phyloP scores from a whole-genome alignment of 2,797 vertebrate species.

The Poeciliopsis turneri region DNA sequence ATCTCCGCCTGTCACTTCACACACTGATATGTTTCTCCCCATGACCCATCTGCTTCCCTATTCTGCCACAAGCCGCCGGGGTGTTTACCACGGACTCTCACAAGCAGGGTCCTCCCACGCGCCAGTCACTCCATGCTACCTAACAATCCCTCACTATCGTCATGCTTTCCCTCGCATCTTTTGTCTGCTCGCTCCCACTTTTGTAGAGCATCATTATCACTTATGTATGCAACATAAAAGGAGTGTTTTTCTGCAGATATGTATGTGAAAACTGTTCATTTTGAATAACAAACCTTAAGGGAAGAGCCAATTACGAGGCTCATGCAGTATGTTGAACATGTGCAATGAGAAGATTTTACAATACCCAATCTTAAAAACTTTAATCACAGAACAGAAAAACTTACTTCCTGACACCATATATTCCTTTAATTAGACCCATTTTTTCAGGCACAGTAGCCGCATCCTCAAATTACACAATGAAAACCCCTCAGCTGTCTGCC shows the following conservation, averaged over 20 bases:
- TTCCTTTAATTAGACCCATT: constrained; percentile 47
- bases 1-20: constrained; percentile 74
- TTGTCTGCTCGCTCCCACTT: constrained; percentile 8
- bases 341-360: constrained; percentile 17
- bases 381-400: constrained; percentile 1
- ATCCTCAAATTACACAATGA: constrained; percentile 38
- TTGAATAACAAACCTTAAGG: constrained; percentile 12
- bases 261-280: background rate
- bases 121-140: constrained; percentile 37
- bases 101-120: constrained; percentile 68
- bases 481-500: constrained; percentile 32
- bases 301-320: background rate
- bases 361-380: background rate
- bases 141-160: constrained; percentile 23
- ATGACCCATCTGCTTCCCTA: constrained; percentile 72
- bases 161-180: background rate
- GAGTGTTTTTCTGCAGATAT: background rate
- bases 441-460: constrained; percentile 32
- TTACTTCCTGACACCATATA: constrained; percentile 30
- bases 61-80: constrained; percentile 62
- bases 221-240: background rate
- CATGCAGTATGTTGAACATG: background rate
- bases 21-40: constrained; percentile 67
- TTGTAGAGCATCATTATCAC: constrained; percentile 15
- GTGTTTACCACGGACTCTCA: constrained; percentile 60